Evolutionary conservation across 1,140 invertebrate genomes (phyloP), one percentile per base, ranked within the genome.

Genomic region (Lerema accius): DNA sequence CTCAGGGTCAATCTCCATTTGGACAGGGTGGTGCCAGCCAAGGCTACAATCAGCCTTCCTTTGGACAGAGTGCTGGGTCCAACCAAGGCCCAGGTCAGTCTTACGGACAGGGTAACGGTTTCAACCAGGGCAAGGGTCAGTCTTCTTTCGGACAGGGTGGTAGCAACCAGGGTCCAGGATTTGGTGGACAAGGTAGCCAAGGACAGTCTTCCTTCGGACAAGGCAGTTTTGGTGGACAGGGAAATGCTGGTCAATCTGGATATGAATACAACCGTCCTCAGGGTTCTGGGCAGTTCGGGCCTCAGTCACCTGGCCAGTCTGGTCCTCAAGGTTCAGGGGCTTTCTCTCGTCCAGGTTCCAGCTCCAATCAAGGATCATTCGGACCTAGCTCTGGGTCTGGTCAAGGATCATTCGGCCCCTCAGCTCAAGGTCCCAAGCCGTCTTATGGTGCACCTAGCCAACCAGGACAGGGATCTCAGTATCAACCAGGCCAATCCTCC

Each of bases 231-330:
- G 19, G 19, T 23, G 19, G 19, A 23, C 19, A 23, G 19, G 19
- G 19, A 23, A 5, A 5, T 23, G 19, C 19, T 48, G 58, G 55
- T 46, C 39, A 40, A 32, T 60, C 49, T 26, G 79, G 79, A 26
- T 79, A 82, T 14, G 48, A 76, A 19, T 82, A 79, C 42, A 72
- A 74, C 58, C 70, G 71, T 16, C 73, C 79, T 23, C 73, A 78
- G 37, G 68, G 49, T 13, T 53, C 50, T 16, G 35, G 53, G 15
- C 61, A 68, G 40, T 65, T 65, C 13, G 32, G 48, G n/a, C 10
- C 59, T n/a, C 42, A 55, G 14, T 17, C 14, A 0, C 15, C 50
- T 64, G 51, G 39, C 13, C 39, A 49, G 28, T 17, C 51, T 58
- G 51, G 45, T 39, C 6, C 51, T 6, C 49, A 58, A 32, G 58